phyloP scores from a whole-genome alignment of 2,888 invertebrate species.

The Glaucopsyche alexis region DNA sequence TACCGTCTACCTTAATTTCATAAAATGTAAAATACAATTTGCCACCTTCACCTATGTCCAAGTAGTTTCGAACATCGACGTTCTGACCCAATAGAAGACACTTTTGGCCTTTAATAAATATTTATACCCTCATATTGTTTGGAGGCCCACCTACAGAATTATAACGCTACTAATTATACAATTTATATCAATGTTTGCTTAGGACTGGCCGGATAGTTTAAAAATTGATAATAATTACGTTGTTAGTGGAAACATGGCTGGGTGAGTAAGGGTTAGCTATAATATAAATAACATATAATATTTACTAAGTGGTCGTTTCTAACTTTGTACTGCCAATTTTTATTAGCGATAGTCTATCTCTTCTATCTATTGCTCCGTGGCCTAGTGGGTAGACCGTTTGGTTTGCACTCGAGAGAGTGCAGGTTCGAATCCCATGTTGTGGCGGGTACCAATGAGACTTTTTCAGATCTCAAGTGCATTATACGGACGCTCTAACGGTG shows the following conservation, averaged over 20 bases:
- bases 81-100: conserved; percentile 70
- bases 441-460: too few relatives aligned
- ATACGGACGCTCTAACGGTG: too few relatives aligned
- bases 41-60: conserved; percentile 47
- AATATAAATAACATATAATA: conserved; percentile 15
- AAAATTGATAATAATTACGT: conserved; percentile 37
- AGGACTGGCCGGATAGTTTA: conserved; percentile 48
- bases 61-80: conserved; percentile 41
- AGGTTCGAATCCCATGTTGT: too few relatives aligned
- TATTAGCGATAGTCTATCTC: not conserved
- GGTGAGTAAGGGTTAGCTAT: not conserved
- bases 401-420: too few relatives aligned
- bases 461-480: too few relatives aligned
- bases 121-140: conserved; percentile 73
- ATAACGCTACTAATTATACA: conserved; percentile 61
- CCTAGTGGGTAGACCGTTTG: too few relatives aligned
- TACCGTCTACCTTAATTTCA: too few relatives aligned
- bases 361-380: too few relatives aligned
- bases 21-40: conserved; percentile 29
- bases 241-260: conserved; percentile 8
- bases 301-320: not conserved
- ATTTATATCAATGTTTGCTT: conserved; percentile 64
- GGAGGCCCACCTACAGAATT: conserved; percentile 52
- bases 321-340: not conserved
- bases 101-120: conserved; percentile 73